Conservation (phyloP, 2,113 vertebrate genomes). For the Apus apus region DNA sequence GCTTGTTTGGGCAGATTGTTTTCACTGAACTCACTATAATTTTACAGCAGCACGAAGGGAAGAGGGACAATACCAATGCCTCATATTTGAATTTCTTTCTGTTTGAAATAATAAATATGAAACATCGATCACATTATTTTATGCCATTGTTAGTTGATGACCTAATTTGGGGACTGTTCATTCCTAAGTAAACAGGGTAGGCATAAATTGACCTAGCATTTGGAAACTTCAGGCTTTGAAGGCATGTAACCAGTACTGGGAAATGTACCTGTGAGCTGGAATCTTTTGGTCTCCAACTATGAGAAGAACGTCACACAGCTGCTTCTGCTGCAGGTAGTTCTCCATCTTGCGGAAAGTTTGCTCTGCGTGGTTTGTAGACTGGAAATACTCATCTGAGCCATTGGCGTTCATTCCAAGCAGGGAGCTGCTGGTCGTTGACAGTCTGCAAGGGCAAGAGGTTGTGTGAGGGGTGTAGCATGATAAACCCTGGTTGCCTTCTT, state of each 20-base stretch:
- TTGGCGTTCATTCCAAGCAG: conserved; percentile 80
- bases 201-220: background rate
- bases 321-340: conserved; percentile 93
- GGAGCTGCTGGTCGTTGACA: conserved; percentile 76
- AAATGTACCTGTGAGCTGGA: conserved; percentile 89
- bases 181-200: background rate
- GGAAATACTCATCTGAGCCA: conserved; percentile 89
- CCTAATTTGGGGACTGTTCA: background rate
- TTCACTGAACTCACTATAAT: background rate
- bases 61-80: background rate
- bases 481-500: rapidly evolving
- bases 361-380: conserved; percentile 90
- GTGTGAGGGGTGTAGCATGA: background rate
- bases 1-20: background rate
- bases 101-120: background rate
- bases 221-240: background rate
- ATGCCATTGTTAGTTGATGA: background rate
- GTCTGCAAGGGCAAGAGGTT: conserved; percentile 66
- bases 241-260: background rate
- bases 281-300: conserved; percentile 93
- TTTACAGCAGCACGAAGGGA: background rate
- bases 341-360: conserved; percentile 95
- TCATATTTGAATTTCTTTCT: background rate
- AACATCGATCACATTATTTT: rapidly evolving
- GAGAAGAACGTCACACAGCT: conserved; percentile 94